Conservation (phyloP, 1,140 invertebrate genomes). For the Halictus rubicundus region DNA sequence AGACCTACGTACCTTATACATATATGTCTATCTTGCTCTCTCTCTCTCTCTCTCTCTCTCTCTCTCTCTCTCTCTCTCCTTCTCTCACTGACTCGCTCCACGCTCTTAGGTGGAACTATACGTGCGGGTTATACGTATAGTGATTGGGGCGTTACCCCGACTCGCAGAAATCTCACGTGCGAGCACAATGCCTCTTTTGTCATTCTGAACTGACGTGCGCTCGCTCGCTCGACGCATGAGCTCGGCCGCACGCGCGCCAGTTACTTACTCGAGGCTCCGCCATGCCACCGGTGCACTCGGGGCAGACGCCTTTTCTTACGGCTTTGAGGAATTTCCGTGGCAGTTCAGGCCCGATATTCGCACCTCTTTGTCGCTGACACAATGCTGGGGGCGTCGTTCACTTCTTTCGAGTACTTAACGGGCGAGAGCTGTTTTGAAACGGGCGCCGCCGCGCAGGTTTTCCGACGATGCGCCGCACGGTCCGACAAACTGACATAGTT, state of each 20-base stretch:
- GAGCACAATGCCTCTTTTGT: constrained; percentile 57
- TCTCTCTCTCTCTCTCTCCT: no score
- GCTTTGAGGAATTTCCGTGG: constrained; percentile 56
- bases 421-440: constrained; percentile 18
- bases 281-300: background rate
- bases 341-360: constrained; percentile 44
- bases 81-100: no score
- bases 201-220: constrained; percentile 40
- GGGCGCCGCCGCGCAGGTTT: background rate
- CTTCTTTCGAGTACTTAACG: constrained; percentile 17
- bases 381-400: constrained; percentile 43
- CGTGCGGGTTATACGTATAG: background rate
- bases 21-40: no score
- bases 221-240: background rate
- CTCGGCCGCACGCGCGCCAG: background rate
- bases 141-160: constrained; percentile 23
- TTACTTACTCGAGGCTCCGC: constrained; percentile 37
- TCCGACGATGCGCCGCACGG: background rate
- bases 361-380: constrained; percentile 50
- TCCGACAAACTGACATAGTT: no score
- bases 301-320: constrained; percentile 50
- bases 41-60: no score
- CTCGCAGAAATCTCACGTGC: constrained; percentile 57
- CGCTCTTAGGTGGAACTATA: constrained; percentile 1
- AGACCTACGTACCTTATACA: constrained; percentile 12